Base-by-base conservation (phyloP, 1,140 invertebrate species). In the Ephestia elutella region DNA sequence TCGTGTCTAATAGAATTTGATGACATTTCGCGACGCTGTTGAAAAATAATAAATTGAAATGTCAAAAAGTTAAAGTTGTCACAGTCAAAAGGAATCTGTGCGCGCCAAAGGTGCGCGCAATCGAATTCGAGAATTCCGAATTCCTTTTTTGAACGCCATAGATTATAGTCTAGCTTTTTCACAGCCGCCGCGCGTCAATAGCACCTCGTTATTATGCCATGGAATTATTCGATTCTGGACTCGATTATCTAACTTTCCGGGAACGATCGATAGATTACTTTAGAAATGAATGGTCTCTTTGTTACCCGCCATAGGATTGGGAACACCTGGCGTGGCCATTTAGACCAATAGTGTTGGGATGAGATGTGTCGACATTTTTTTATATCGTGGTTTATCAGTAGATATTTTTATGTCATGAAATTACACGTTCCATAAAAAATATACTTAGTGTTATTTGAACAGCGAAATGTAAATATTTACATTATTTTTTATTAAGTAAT, bases 181-280 rank as follows among this genome's bases (percentile, higher is more conserved):
- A 51, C 57, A 50, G 57, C 57, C 55, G 44, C 44, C 60, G 60
- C 63, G 60, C 60, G 73, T 78, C 73, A 75, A 78, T 71, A 59
- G 68, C 66, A 68, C 58, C 66, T 75, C 75, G 67, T 75, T 75
- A 78, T 78, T 75, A 78, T 75, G 70, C 72, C 67, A 71, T 53
- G 71, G 72, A 73, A 75, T 75, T 67, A 75, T 68, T 67, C 71
- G 68, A 68, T 75, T 70, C 59, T 59, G 49, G 56, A 60, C 54
- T 50, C 73, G 73, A 73, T 79, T 79, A 76, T 76, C 73, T 75
- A 57, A 59, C 57, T 72, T 75, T 71, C 70, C 57, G 60, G 69
- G 73, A 76, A 71, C 68, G 68, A 68, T 68, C 65, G 44, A 49
- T 60, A 65, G 70, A 75, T 75, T 75, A 75, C 67, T 60, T 51